phyloP scores from a whole-genome alignment of 1,140 invertebrate species.

The Drosophila suzukii region DNA sequence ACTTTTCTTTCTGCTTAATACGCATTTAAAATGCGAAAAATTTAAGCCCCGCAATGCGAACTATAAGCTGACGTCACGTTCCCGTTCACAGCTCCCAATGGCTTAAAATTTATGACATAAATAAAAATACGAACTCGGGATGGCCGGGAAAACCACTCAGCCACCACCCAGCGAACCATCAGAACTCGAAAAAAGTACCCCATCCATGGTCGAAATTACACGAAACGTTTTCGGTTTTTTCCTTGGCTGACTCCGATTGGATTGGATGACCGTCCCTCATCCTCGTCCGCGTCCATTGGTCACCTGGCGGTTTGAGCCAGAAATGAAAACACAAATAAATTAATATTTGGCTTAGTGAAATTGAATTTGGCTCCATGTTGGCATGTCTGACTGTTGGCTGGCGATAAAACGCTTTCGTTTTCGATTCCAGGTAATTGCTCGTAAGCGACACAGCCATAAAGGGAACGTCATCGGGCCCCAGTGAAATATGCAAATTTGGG shows the following conservation, averaged over 20 bases:
- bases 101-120: conserved; percentile 83
- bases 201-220: conserved; percentile 40
- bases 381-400: conserved; percentile 67
- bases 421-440: conserved; percentile 72
- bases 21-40: conserved; percentile 63
- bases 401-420: conserved; percentile 81
- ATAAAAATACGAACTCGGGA: conserved; percentile 68
- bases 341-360: conserved; percentile 83
- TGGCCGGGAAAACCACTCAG: conserved; percentile 31
- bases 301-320: conserved; percentile 67
- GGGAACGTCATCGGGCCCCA: conserved; percentile 23
- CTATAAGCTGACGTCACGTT: conserved; percentile 67
- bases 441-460: conserved; percentile 78
- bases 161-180: neutral
- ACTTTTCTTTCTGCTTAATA: conserved; percentile 60
- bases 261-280: conserved; percentile 56
- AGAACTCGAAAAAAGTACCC: neutral
- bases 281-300: conserved; percentile 48
- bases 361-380: conserved; percentile 76
- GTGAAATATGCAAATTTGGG: conserved; percentile 24
- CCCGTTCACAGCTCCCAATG: conserved; percentile 76
- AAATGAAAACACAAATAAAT: conserved; percentile 83
- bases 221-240: conserved; percentile 59
- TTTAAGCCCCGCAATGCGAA: conserved; percentile 57
- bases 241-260: conserved; percentile 53